Percentiles rank a stretch among this genome's conserved stretches.
Conservation (phyloP, 2,113 vertebrate genomes). For the Talpa occidentalis region DNA sequence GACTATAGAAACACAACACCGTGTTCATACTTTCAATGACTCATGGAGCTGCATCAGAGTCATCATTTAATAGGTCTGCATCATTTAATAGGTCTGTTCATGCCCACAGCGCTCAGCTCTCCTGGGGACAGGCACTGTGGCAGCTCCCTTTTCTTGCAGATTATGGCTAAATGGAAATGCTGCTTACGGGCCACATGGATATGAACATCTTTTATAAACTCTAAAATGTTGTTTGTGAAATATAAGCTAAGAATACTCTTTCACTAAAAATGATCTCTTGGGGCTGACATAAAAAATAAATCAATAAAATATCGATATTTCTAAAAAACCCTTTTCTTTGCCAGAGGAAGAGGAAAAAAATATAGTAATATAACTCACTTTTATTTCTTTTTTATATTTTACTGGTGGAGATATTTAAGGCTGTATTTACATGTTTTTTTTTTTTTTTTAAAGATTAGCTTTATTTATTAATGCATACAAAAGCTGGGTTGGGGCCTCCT, state of each 20-base stretch:
- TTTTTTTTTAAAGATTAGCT: too few species aligned
- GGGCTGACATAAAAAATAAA: neutral
- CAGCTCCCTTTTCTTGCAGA: neutral
- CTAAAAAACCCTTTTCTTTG: neutral
- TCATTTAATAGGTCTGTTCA: neutral
- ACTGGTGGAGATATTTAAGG: too few species aligned
- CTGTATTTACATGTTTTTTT: too few species aligned
- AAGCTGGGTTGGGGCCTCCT: too few species aligned
- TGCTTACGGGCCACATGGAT: neutral
- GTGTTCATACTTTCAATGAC: neutral
- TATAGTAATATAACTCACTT: neutral
- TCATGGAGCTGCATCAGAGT: neutral
- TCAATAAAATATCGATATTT: neutral
- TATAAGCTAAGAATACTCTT: neutral
- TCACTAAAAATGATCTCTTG: neutral
- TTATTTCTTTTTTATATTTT: neutral
- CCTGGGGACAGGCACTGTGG: neutral
- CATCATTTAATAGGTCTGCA: neutral
- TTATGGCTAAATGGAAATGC: neutral
- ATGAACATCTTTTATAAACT: constrained; percentile 29
- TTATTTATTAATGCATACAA: too few species aligned
- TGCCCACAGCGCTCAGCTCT: neutral
- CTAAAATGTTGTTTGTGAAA: neutral
- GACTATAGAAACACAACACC: neutral
- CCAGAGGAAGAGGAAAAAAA: neutral